Evolutionary conservation across 2,888 invertebrate genomes (phyloP), one percentile per base, ranked within the genome.

Genomic region (Protodeltote pygarga): DNA sequence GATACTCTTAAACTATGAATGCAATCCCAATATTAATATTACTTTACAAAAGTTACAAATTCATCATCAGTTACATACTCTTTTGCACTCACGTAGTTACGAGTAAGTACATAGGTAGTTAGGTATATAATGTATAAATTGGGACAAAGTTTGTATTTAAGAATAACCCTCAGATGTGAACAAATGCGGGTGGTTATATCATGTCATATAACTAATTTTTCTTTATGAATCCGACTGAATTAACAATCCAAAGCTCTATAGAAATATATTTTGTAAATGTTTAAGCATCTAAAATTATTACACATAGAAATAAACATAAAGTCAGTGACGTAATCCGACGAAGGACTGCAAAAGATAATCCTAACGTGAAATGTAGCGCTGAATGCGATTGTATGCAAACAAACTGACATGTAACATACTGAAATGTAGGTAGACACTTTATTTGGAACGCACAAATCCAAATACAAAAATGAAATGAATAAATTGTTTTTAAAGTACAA

Each of bases 201-300:
- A n/a, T n/a, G n/a, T n/a, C 20, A 37, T 38, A 24, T 25, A 17
- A 33, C 8, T 15, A 29, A 21, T 14, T 34, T 46, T 52, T 29
- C 46, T 21, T 39, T 57, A 57, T 15, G 17, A 33, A 33, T 19
- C 29, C 16, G 23, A 34, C 17, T 41, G 31, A 25, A 39, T 57
- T 23, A 41, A 28, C 15, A 19, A 42, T 21, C 27, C 41, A 31
- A 38, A 46, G 38, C 15, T n/a, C n/a, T 23, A 44, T 17, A 17
- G 9, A 47, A 44, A 42, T 38, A 44, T 40, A 16, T 37, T 58
- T 50, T 50, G 49, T 55, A 48, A 28, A 54, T 59, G 51, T 65
- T 49, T 16, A 15, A 44, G 46, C 34, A 33, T 48, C 38, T 35
- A 34, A 42, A 53, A 35, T 39, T 44, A 49, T 52, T 45, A 40